Base-by-base conservation (phyloP, 1,140 invertebrate species). In the Caenorhabditis tropicalis region DNA sequence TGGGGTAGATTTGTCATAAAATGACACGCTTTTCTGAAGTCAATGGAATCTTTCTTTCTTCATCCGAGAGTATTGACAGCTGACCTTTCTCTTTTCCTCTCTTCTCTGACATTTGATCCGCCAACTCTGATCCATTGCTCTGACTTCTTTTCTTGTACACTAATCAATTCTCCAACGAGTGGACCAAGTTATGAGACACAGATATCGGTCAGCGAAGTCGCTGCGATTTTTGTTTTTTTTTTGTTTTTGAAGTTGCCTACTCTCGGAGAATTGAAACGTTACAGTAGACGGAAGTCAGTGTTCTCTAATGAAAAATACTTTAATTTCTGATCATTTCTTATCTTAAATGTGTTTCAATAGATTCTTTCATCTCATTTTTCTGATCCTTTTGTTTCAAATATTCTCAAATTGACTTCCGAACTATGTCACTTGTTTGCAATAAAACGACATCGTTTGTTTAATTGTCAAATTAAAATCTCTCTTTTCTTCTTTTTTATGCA, bases 21-120 rank as follows among this genome's bases (percentile, higher is more conserved):
- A 74, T 65, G 58, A 36, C 58, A 65, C 58, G 58, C 58, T 74
- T 5, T 43, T 19, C 24, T 10, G 24, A 24, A 39, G 65, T 43
- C 65, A 74, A 43, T 46, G 33, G 65, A 39, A n/a, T n/a, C n/a
- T n/a, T n/a, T n/a, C n/a, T n/a, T 74, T 46, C 36, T 74, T 19
- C 15, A 2, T 19, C 29, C 33, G n/a, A 43, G 12, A 74, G n/a
- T 10, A 43, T 27, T 74, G 65, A 74, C 65, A 74, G 65, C 65
- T 74, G 65, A 74, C 65, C 65, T 74, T 74, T 74, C 65, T 74
- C 65, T 39, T 74, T 74, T 74, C 43, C 65, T 74, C 65, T 74
- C 36, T 12, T 46, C 33, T 43, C 65, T 46, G 65, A 74, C 36
- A 74, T 74, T 12, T 74, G 65, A 43, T 65, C 58, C 58, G 29